Evolutionary conservation across 2,888 invertebrate genomes (phyloP), one percentile per base, ranked within the genome.

Genomic region (Drosophila buzzatii): DNA sequence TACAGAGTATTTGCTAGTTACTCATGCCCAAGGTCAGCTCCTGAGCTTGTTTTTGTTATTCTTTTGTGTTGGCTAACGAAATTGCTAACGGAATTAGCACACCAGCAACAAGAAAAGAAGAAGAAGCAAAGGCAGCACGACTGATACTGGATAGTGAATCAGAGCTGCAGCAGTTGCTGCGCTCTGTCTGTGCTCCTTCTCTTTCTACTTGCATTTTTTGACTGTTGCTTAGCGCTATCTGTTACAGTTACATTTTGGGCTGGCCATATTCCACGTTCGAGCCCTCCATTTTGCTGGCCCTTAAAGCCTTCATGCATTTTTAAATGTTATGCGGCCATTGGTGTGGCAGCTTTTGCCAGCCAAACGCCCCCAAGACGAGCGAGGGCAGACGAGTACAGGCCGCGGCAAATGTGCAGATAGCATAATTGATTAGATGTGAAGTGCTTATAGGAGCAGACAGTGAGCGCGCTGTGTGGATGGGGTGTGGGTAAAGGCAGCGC

Each of bases 401-500:
- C 39, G 47, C 49, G 57, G 70, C 70, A 70, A 81, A 83, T 83
- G 81, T 83, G 83, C 77, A 83, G 71, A 81, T 75, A 80, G 85
- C 85, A 84, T 84, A 84, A 84, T 84, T 84, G 85, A 84, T 84
- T 84, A 84, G 83, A 84, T 84, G 85, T 82, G 85, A 84, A 81
- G 78, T 84, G 83, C 83, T 84, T 85, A 85, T 81, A 79, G 75
- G 73, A 51, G 31, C 18, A 51, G 33, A 12, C 71, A 65, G 20
- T 6, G 64, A 59, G 42, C 23, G 39, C 14, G 6, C 27, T 27
- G 35, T 10, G 35, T 2, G 16, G 14, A 4, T 23, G 9, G n/a
- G 18, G 47, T 2, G n/a, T 8, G 20, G 6, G n/a, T 8, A n/a
- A 7, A 12, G 41, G 23, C 7, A 37, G 23, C 16, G 23, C 47